These are phyloP conservation scores for Littorina saxatilis DNA, from an alignment of 1,140 invertebrate genomes.

Conservation along the genomic window DNA sequence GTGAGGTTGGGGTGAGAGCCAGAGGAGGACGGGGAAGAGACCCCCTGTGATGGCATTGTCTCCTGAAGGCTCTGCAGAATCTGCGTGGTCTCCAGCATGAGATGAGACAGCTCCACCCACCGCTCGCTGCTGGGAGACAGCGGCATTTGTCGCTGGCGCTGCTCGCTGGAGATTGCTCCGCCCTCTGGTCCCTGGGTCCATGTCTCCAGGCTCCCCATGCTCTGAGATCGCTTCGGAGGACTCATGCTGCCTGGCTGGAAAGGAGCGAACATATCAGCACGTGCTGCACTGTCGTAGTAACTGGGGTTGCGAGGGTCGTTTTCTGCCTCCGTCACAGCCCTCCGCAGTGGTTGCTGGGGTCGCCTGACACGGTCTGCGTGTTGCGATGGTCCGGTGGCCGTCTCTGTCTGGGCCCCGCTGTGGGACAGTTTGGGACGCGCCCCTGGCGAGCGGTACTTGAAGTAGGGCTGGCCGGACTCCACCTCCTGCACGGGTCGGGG, in stretches of 20 bases:
- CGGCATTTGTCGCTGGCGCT: background rate
- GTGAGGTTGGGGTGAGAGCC: background rate
- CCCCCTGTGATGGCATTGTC: background rate
- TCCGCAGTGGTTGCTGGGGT: no score
- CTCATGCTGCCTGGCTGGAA: background rate
- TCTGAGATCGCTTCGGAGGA: background rate
- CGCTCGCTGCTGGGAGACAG: conserved; percentile 23
- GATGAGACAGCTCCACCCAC: conserved; percentile 31
- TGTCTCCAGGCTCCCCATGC: background rate
- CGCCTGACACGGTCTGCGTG: background rate
- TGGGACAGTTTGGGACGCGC: conserved; percentile 29
- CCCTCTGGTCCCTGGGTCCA: background rate
- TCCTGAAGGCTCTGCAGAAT: conserved; percentile 23
- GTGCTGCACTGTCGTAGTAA: no score
- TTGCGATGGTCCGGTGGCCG: background rate
- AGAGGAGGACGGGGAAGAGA: background rate
- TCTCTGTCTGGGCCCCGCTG: conserved; percentile 21
- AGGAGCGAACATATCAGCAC: no score
- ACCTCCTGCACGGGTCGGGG: conserved; percentile 37
- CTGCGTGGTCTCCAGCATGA: conserved; percentile 35
- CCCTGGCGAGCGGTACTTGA: conserved; percentile 32
- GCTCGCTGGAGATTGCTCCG: background rate
- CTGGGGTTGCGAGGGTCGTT: no score
- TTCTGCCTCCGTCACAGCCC: background rate
- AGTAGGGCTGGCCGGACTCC: conserved; percentile 40